Percentiles rank a stretch among this genome's conserved stretches.
phyloP scores from a whole-genome alignment of 2,113 vertebrate species.

The Mugil cephalus region DNA sequence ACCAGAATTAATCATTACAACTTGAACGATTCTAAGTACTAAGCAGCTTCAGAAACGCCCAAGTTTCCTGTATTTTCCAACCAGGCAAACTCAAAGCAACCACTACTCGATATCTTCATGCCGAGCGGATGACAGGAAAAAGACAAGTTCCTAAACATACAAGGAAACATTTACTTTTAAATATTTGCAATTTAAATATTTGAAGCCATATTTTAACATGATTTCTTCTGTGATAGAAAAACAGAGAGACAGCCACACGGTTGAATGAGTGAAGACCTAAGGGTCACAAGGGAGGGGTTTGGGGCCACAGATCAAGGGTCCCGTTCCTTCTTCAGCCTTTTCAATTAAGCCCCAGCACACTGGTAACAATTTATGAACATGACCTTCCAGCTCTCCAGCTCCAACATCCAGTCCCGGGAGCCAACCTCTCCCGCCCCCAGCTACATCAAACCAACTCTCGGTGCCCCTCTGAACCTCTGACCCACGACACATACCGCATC shows the following conservation, averaged over 20 bases:
- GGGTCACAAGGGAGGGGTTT: conserved; percentile 65
- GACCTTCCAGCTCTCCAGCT: conserved; percentile 81
- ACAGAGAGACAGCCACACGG: conserved; percentile 53
- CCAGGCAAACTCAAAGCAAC: too few species aligned
- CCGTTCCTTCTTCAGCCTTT: conserved; percentile 76
- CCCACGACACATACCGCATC: conserved; percentile 62
- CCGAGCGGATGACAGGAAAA: background rate
- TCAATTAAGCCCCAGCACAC: conserved; percentile 80
- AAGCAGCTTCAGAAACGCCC: too few species aligned
- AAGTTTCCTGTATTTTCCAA: too few species aligned
- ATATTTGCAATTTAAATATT: conserved; percentile 17
- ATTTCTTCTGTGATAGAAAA: conserved; percentile 30
- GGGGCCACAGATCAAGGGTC: conserved; percentile 79
- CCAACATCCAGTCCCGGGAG: conserved; percentile 64
- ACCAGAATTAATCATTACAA: background rate
- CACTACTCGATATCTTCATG: too few species aligned
- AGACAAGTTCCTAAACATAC: background rate
- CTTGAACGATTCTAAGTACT: too few species aligned
- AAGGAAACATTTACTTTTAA: too few species aligned
- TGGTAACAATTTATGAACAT: conserved; percentile 82
- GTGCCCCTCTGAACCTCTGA: conserved; percentile 64
- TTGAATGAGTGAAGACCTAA: conserved; percentile 72
- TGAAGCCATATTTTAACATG: conserved; percentile 26
- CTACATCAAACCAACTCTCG: conserved; percentile 72
- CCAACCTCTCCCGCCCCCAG: conserved; percentile 70